Evolutionary conservation across 2,888 invertebrate species (phyloP), one percentile per base, ranked within the genome.

Genomic region (Synanthedon andrenaeformis): DNA sequence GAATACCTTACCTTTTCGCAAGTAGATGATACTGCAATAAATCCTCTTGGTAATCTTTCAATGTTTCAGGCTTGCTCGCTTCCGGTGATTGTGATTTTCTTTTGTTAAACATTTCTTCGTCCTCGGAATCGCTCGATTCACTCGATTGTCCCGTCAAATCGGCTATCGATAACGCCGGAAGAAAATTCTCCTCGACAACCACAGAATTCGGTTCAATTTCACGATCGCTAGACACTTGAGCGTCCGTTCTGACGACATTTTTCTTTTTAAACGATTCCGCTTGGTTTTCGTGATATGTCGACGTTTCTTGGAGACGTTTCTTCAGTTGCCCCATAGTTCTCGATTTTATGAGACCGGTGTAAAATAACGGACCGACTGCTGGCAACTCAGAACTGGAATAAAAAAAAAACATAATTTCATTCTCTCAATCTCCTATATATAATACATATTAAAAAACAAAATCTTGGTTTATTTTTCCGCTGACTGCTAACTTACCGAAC

Each of bases 281-380:
- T 61, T 79, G 72, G 51, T 57, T 70, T 28, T 68, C 66, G 55
- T 88, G 88, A 53, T 81, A 73, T 0, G 65, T 49, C 0, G 72
- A 70, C 0, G 75, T 67, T 35, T 87, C 83, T 58, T 71, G 68
- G 0, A 88, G 67, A 1, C 75, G 69, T 55, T 72, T 74, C 57
- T 79, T 82, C 1, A 87, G 67, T 55, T 80, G 79, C 0, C 62
- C 52, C 2, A 86, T 61, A 1, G 73, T 69, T 2, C 83, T 72
- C 0, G 86, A 77, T 58, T 88, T 88, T 11, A 80, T 68, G 13
- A 87, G 55, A 0, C 88, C 88, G 59, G 80, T 79, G 67, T 83
- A 88, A 72, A 85, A 84, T 19, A 86, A 58, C 0, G 83, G 82
- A 0, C 88, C 88, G 1, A 83, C 63, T 1, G 83, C 77, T n/a